Evolutionary conservation across 2,113 vertebrate genomes (phyloP).

Genomic region (Riparia riparia): DNA sequence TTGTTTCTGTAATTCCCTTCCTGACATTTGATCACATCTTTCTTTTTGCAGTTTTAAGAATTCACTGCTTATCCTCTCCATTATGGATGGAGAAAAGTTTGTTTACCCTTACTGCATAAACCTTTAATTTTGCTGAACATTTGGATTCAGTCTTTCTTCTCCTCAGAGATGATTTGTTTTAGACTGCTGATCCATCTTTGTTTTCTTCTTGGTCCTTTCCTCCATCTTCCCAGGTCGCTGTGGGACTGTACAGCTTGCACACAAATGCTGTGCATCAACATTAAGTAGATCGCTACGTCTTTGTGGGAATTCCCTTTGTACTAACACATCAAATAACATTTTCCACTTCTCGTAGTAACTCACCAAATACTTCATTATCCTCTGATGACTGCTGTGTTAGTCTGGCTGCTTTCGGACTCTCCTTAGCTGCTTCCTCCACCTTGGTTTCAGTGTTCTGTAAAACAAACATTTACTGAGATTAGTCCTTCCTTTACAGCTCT

Average conservation of each 20-base stretch:
- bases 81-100: neutral
- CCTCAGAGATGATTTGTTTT: neutral
- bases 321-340: neutral
- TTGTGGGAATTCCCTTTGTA: neutral
- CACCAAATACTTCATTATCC: slow-evolving; percentile 90
- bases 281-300: neutral
- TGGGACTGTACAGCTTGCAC: neutral
- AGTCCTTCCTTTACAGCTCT: neutral
- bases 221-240: neutral
- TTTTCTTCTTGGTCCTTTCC: neutral
- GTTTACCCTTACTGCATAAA: neutral
- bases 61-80: neutral
- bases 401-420: neutral
- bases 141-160: neutral
- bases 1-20: neutral
- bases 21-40: neutral
- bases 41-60: neutral
- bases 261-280: neutral
- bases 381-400: slow-evolving; percentile 78
- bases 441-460: slow-evolving; percentile 59
- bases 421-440: slow-evolving; percentile 43
- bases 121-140: neutral
- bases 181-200: neutral
- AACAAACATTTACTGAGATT: neutral
- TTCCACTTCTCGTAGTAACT: neutral